Conservation (phyloP, 2,888 invertebrate genomes). For the Plagodis pulveraria region DNA sequence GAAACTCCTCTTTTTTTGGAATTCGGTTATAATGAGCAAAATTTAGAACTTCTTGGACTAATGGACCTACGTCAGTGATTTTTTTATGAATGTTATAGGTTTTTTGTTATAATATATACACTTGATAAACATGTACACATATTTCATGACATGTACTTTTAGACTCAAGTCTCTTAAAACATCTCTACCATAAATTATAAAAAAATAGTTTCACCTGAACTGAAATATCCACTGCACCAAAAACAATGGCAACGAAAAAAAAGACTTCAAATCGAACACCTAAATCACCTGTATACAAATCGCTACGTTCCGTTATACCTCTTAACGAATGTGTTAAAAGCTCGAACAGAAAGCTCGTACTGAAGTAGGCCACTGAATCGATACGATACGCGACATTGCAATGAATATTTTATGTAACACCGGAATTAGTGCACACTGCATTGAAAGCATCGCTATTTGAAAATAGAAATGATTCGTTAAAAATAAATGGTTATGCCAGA, state of each 20-base stretch:
- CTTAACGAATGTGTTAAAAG: constrained; percentile 22
- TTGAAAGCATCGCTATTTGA: constrained; percentile 10
- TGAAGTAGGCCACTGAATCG: constrained; percentile 28
- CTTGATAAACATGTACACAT: too few species aligned
- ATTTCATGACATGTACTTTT: too few species aligned
- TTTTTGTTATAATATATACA: too few species aligned
- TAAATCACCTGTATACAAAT: constrained; percentile 5
- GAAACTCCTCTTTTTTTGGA: too few species aligned
- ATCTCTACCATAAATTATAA: too few species aligned
- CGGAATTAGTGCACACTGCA: constrained; percentile 26
- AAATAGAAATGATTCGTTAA: constrained; percentile 19
- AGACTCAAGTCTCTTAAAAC: too few species aligned
- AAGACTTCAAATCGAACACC: background rate
- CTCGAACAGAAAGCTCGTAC: constrained; percentile 8
- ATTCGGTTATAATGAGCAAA: too few species aligned
- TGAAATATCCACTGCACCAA: background rate
- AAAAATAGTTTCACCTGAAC: too few species aligned
- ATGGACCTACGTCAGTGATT: too few species aligned
- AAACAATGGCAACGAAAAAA: background rate
- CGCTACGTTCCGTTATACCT: constrained; percentile 14
- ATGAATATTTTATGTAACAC: constrained; percentile 34
- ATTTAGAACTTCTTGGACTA: too few species aligned
- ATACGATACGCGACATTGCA: constrained; percentile 23
- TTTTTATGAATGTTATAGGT: too few species aligned
- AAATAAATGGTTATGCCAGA: constrained; percentile 6